Conservation (phyloP, 1,140 invertebrate species). For the Ephestia elutella region DNA sequence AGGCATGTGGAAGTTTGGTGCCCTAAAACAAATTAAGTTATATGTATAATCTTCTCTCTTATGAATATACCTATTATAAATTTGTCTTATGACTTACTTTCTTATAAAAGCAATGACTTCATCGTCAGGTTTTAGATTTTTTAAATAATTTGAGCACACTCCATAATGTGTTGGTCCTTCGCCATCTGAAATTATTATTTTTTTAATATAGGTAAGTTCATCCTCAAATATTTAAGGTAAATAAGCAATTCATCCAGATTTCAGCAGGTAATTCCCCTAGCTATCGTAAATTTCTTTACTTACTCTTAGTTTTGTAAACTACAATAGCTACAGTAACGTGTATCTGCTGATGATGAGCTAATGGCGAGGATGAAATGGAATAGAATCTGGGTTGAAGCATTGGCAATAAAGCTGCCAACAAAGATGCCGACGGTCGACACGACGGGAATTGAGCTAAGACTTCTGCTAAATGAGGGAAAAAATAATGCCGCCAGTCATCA, state of each 20-base stretch:
- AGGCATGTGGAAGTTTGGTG: slow-evolving; percentile 94
- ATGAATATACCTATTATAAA: background rate
- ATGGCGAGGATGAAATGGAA: slow-evolving; percentile 92
- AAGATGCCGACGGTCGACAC: slow-evolving; percentile 85
- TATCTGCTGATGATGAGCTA: slow-evolving; percentile 83
- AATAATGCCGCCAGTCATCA: slow-evolving; percentile 94
- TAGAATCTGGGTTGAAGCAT: slow-evolving; percentile 94
- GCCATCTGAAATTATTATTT: slow-evolving; percentile 82
- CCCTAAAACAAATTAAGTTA: slow-evolving; percentile 75
- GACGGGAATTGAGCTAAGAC: slow-evolving; percentile 92
- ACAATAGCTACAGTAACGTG: slow-evolving; percentile 96
- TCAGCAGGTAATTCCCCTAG: too few species aligned
- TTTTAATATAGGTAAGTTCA: slow-evolving; percentile 3
- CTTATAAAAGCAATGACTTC: slow-evolving; percentile 87
- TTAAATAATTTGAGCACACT: slow-evolving; percentile 94
- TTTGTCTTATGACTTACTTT: slow-evolving; percentile 75
- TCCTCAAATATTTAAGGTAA: too few species aligned
- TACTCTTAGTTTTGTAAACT: slow-evolving; percentile 88
- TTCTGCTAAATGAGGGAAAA: slow-evolving; percentile 89
- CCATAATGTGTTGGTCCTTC: slow-evolving; percentile 89
- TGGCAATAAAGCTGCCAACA: slow-evolving; percentile 89
- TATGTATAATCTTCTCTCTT: too few species aligned
- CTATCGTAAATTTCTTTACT: slow-evolving; percentile 77
- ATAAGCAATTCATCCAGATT: too few species aligned
- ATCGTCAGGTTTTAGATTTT: slow-evolving; percentile 79